These are phyloP conservation scores for Megalopta genalis DNA, from an alignment of 1,140 invertebrate species.

Conservation along the genomic window DNA sequence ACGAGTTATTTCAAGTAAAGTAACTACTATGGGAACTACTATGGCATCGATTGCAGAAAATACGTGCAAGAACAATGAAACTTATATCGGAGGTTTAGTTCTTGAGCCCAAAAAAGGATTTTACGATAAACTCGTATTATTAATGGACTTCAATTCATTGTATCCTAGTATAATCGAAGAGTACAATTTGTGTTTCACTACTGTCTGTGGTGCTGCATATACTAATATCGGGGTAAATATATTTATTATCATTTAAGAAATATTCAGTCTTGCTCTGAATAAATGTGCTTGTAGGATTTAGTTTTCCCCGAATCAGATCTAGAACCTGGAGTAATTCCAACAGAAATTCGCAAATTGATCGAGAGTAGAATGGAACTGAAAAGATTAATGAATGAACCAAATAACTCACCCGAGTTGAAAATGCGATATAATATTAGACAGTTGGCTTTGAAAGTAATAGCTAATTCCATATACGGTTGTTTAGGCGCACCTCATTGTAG, in stretches of 20 bases:
- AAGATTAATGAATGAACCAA: constrained; percentile 91
- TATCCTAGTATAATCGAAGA: constrained; percentile 99
- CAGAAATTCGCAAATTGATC: constrained; percentile 96
- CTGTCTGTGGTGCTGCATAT: constrained; percentile 82
- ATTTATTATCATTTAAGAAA: background rate
- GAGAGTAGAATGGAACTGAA: constrained; percentile 96
- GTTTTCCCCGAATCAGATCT: constrained; percentile 82
- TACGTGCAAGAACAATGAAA: constrained; percentile 87
- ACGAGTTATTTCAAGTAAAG: constrained; percentile 72
- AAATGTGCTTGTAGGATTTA: constrained; percentile 65
- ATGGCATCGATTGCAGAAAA: constrained; percentile 31
- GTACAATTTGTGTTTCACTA: constrained; percentile 99
- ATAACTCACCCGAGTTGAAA: constrained; percentile 87
- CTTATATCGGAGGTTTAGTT: constrained; percentile 96
- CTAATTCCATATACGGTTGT: constrained; percentile 99
- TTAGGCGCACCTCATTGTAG: constrained; percentile 96
- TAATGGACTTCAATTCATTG: constrained; percentile 99
- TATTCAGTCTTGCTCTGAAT: background rate
- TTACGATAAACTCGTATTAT: constrained; percentile 95
- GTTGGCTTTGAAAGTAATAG: constrained; percentile 97
- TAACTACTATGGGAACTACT: constrained; percentile 50
- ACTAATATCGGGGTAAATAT: constrained; percentile 66
- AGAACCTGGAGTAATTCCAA: constrained; percentile 93
- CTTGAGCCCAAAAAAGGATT: constrained; percentile 98
- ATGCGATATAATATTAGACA: constrained; percentile 98